A percentile compares a stretch with the other conserved stretches of the same genome.
Conservation (phyloP, 2,113 vertebrate genomes). For the Dromiciops gliroides region DNA sequence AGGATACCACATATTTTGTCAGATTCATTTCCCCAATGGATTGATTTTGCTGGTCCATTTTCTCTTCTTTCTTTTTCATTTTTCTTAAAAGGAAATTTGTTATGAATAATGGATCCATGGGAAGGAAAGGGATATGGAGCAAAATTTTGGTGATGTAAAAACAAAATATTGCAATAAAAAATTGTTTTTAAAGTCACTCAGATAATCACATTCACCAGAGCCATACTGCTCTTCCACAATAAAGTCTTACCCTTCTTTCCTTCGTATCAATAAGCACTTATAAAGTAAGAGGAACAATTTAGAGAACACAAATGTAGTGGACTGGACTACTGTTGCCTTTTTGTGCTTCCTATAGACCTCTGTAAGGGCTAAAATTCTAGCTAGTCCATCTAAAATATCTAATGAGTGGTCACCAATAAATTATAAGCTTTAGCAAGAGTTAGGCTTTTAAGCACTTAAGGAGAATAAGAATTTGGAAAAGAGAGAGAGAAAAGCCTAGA, state of each 20-base stretch:
- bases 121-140: neutral
- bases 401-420: too few species aligned
- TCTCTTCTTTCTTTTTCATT: neutral
- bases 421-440: too few species aligned
- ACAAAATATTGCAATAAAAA: neutral
- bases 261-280: too few species aligned
- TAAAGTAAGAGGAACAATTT: neutral
- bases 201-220: neutral
- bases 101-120: neutral
- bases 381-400: too few species aligned
- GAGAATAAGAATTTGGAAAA: too few species aligned
- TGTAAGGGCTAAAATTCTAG: too few species aligned
- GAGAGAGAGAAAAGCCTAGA: too few species aligned
- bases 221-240: neutral
- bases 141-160: neutral
- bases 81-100: neutral
- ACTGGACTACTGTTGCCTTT: neutral
- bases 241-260: neutral
- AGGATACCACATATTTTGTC: neutral
- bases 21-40: neutral
- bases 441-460: too few species aligned
- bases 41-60: neutral
- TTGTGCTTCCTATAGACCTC: neutral
- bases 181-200: neutral
- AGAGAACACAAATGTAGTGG: neutral